A percentile compares a stretch with the other conserved stretches of the same genome.
phyloP scores from a whole-genome alignment of 2,888 invertebrate genomes.

The Troides oblongomaculatus region DNA sequence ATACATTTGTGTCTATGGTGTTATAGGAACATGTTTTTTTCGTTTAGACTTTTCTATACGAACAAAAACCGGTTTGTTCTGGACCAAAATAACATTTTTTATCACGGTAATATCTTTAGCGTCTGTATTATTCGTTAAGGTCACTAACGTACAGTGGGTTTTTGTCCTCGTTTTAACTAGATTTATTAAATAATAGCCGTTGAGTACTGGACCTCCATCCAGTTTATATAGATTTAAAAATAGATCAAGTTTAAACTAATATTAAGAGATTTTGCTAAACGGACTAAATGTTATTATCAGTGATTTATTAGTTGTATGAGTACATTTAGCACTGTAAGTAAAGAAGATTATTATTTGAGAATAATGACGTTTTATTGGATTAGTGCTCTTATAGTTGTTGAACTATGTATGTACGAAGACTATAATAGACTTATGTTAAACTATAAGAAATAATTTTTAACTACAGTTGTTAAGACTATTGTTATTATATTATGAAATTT shows the following conservation, averaged over 20 bases:
- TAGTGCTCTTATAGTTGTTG: too few relatives aligned
- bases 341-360: too few relatives aligned
- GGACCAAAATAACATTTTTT: not conserved
- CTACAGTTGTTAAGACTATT: too few relatives aligned
- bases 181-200: slow-evolving; percentile 26
- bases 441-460: too few relatives aligned
- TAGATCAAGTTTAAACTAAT: not conserved
- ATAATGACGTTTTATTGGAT: too few relatives aligned
- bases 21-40: not conserved
- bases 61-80: not conserved
- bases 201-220: not conserved
- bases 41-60: not conserved
- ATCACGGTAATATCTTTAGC: slow-evolving; percentile 35
- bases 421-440: too few relatives aligned
- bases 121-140: slow-evolving; percentile 36
- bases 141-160: slow-evolving; percentile 28
- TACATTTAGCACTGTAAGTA: too few relatives aligned
- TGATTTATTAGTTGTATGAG: too few relatives aligned
- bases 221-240: not conserved
- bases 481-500: too few relatives aligned
- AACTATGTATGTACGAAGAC: too few relatives aligned
- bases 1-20: not conserved
- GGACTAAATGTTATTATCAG: not conserved
- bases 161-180: slow-evolving; percentile 23
- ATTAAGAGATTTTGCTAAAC: not conserved